These are phyloP conservation scores for Odocoileus hemionus DNA, from an alignment of 2,113 vertebrate species.

Conservation along the genomic window DNA sequence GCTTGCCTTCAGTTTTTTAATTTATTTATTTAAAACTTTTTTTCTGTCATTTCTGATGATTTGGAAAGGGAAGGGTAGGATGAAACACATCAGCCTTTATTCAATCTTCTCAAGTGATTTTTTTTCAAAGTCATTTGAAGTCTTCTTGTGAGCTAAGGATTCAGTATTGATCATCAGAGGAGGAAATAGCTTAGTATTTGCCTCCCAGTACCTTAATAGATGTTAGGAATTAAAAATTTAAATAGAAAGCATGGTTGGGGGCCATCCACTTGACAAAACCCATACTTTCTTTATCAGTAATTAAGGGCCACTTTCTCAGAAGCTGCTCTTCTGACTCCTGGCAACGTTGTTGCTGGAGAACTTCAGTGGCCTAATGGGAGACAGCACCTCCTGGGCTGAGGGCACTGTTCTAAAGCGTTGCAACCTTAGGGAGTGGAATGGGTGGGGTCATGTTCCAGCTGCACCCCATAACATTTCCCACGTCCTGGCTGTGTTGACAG, in stretches of 20 bases:
- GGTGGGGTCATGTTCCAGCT: slow-evolving; percentile 30
- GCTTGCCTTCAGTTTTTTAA: neutral
- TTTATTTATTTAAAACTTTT: neutral
- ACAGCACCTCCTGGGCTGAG: neutral
- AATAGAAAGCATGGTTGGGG: neutral
- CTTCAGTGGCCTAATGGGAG: neutral
- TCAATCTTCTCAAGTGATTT: neutral
- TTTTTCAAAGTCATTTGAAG: neutral
- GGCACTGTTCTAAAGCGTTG: slow-evolving; percentile 18
- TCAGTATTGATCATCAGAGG: neutral
- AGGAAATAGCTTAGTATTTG: neutral
- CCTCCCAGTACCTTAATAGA: neutral
- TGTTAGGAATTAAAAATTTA: neutral
- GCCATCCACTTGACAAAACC: neutral
- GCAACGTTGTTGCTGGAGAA: neutral
- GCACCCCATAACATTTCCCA: slow-evolving; percentile 36
- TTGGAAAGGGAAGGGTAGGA: neutral
- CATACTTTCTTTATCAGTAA: neutral
- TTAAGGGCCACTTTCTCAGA: neutral
- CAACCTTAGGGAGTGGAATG: slow-evolving; percentile 28
- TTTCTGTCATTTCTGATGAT: neutral
- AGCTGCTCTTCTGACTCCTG: neutral
- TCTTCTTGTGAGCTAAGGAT: slow-evolving; percentile 4
- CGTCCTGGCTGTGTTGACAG: neutral
- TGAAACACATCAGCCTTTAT: neutral